phyloP scores from a whole-genome alignment of 2,797 vertebrate genomes.

The Anguilla megastoma region DNA sequence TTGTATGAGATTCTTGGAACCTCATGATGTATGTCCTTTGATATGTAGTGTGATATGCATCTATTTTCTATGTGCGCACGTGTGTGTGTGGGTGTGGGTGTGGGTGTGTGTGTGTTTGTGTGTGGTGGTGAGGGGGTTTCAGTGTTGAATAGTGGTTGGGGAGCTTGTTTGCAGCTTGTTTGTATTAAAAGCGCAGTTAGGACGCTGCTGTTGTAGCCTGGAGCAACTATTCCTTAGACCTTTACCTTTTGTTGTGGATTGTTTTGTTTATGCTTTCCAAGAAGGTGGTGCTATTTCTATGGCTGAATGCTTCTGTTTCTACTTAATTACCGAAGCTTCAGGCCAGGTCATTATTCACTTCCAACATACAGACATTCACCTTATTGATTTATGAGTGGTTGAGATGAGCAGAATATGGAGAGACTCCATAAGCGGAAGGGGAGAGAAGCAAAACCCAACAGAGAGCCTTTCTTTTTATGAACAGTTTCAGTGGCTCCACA shows the following conservation, averaged over 20 bases:
- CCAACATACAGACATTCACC: neutral
- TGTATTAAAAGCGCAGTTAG: neutral
- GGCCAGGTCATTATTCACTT: neutral
- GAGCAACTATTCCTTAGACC: neutral
- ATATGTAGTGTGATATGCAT: neutral
- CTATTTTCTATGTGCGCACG: conserved; percentile 8
- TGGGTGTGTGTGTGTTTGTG: conserved; percentile 29
- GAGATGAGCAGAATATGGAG: neutral
- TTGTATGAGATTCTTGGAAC: conserved; percentile 54
- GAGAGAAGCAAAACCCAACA: neutral
- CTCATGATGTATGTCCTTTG: neutral
- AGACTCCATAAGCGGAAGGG: neutral
- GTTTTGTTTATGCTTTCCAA: conserved; percentile 28
- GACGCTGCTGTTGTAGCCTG: neutral
- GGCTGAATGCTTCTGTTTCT: neutral
- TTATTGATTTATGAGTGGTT: neutral
- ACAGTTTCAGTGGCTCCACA: neutral
- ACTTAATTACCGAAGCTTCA: neutral
- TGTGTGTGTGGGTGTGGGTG: conserved; percentile 18
- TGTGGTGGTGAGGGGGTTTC: neutral
- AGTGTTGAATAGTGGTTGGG: neutral
- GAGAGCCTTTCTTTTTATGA: neutral
- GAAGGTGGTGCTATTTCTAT: neutral
- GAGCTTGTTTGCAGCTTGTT: neutral
- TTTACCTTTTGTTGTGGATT: conserved; percentile 5